Evolutionary conservation across 2,113 vertebrate genomes (phyloP), one percentile per base, ranked within the genome.

Genomic region (Ivindomyrus marchei): DNA sequence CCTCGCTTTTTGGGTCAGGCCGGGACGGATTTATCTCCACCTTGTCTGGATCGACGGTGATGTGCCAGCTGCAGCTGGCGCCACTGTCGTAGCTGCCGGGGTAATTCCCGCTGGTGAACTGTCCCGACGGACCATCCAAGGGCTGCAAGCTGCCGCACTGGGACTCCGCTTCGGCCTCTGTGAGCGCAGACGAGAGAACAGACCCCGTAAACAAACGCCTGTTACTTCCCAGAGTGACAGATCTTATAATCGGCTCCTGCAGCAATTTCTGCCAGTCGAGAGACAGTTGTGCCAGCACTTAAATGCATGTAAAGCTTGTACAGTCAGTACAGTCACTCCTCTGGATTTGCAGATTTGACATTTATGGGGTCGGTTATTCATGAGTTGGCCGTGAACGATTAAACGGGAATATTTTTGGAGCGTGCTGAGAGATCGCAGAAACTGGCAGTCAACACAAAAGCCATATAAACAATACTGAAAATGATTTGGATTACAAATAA

Each of bases 11-110:
- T 87, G 50, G 85, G 87, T 88, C 87, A 88, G 21, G 17, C 31
- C 39, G 17, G 53, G 10, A 62, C 36, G 10, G 39, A 45, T 66
- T 58, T 45, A 84, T 53, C 47, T 42, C 17, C 36, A 97, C 96
- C 95, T 95, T 96, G 90, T 92, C 92, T 0, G 95, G 93, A 74
- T 94, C 94, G 92, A 96, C 95, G 0, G 91, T 95, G 92, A 96
- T 96, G 9, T 92, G 87, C 96, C 96, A 97, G 83, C 90, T 88
- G 91, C 96, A 96, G 92, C 93, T 94, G 91, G 91, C 91, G 62
- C 94, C 93, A 1, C 94, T 95, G 90, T 95, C 91, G 5, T 96
- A 96, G 85, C 92, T 95, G 80, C 52, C 93, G 77, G 96, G 95
- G 90, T 95, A 96, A 92, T 95, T 95, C 89, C 83, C 53, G 90